Evolutionary conservation across 2,888 invertebrate genomes (phyloP).

Genomic region (Watsonalla binaria): DNA sequence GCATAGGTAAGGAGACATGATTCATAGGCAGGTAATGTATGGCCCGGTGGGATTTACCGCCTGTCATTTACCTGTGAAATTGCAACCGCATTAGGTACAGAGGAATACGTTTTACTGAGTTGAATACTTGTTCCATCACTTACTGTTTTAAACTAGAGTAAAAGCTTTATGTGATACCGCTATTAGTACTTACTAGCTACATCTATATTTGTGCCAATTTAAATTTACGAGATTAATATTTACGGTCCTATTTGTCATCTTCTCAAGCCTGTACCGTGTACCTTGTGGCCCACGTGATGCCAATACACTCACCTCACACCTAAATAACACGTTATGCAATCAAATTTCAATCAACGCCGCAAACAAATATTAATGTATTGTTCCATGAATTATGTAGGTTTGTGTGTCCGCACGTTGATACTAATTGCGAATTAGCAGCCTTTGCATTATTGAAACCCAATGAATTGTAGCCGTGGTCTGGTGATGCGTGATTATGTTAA

Average conservation of each 20-base stretch:
- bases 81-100: conserved; percentile 4
- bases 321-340: background rate
- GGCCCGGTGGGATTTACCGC: conserved; percentile 18
- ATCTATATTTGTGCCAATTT: background rate
- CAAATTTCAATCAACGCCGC: background rate
- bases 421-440: background rate
- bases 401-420: background rate
- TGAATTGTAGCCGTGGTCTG: background rate
- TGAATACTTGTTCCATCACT: background rate
- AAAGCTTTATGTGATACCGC: background rate
- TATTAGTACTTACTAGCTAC: too few relatives aligned
- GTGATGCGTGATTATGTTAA: background rate
- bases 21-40: conserved; percentile 20
- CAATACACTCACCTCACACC: background rate
- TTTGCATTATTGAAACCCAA: conserved; percentile 1
- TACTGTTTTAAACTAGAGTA: background rate
- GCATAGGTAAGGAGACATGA: conserved; percentile 12
- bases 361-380: background rate
- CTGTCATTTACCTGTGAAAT: conserved; percentile 18
- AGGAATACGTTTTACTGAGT: background rate
- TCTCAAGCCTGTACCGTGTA: background rate
- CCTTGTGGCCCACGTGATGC: background rate
- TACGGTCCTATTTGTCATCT: too few relatives aligned
- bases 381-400: background rate
- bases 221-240: too few relatives aligned